phyloP scores from a whole-genome alignment of 1,140 invertebrate genomes.

The Hesperophylax magnus region DNA sequence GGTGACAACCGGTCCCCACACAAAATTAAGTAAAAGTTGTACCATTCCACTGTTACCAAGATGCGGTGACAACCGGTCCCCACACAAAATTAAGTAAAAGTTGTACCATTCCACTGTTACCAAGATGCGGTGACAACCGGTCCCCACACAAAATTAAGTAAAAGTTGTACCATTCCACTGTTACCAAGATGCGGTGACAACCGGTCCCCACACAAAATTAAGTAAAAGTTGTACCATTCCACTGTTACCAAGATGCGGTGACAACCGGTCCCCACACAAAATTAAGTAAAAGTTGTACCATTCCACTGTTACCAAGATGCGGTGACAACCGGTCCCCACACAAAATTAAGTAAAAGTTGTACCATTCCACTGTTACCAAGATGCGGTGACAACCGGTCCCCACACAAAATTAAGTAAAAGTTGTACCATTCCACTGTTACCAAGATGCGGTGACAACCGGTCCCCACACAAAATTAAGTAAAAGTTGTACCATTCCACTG shows the following conservation, averaged over 20 bases:
- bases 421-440: constrained; percentile 12
- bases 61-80: neutral
- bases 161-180: constrained; percentile 22
- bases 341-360: constrained; percentile 20
- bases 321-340: neutral
- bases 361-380: constrained; percentile 7
- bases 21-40: constrained; percentile 20
- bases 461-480: too few relatives aligned
- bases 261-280: neutral
- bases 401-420: too few relatives aligned
- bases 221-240: constrained; percentile 20
- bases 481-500: constrained; percentile 22
- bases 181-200: neutral
- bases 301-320: constrained; percentile 1
- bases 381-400: neutral
- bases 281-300: constrained; percentile 22
- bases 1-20: neutral
- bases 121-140: neutral
- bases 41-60: constrained; percentile 7
- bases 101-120: constrained; percentile 12
- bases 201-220: too few relatives aligned
- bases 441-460: neutral
- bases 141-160: too few relatives aligned
- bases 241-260: neutral
- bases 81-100: too few relatives aligned